These are phyloP conservation scores for Balearica regulorum DNA, from an alignment of 2,797 vertebrate genomes.

Conservation along the genomic window DNA sequence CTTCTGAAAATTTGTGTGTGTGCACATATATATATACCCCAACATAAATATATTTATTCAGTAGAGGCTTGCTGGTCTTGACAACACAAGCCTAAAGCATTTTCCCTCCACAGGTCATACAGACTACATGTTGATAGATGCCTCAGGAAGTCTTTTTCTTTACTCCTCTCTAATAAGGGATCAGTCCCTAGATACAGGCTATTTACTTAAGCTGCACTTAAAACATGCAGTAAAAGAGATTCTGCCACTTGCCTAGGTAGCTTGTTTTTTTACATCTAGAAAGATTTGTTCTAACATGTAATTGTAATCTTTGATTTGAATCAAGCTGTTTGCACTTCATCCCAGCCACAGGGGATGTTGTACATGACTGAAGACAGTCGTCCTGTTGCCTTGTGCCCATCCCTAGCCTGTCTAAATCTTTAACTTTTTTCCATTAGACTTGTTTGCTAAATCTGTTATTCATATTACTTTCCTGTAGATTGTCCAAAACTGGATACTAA, in stretches of 20 bases:
- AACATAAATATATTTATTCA: neutral
- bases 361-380: neutral
- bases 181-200: neutral
- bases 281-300: neutral
- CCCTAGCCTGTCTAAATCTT: neutral
- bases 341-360: neutral
- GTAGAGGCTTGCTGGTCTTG: neutral
- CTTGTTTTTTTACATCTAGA: neutral
- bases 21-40: accelerated
- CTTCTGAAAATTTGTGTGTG: neutral
- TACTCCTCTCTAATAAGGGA: neutral
- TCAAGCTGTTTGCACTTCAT: neutral
- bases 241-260: neutral
- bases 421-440: neutral
- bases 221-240: neutral
- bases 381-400: neutral
- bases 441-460: neutral
- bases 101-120: neutral
- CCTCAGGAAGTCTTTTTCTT: neutral
- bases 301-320: neutral
- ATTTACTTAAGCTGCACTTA: neutral
- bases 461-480: neutral
- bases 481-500: neutral
- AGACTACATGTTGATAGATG: neutral
- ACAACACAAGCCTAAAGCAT: neutral